phyloP scores from a whole-genome alignment of 1,140 invertebrate genomes.

The Caenorhabditis inopinata region DNA sequence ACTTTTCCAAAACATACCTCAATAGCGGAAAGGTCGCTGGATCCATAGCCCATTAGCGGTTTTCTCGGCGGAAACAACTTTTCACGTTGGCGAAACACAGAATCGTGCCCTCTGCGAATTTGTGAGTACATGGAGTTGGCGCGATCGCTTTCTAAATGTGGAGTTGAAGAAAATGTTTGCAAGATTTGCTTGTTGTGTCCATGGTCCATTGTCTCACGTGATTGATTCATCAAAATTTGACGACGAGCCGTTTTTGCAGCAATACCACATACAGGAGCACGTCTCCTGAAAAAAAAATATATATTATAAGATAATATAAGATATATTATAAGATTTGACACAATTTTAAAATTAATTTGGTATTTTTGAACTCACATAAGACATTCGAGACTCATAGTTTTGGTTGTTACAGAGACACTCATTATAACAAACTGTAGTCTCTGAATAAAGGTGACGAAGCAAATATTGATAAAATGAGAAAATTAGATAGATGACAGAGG shows the following conservation, averaged over 20 bases:
- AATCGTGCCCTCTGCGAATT: not conserved
- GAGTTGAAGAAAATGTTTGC: not conserved
- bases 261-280: not conserved
- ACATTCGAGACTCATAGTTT: not conserved
- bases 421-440: not conserved
- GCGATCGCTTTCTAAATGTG: not conserved
- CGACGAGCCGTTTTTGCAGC: not conserved
- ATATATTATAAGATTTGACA: too few relatives aligned
- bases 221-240: not conserved
- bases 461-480: not conserved
- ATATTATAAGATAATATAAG: not conserved
- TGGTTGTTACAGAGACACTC: not conserved
- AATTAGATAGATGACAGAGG: not conserved
- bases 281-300: not conserved
- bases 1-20: not conserved
- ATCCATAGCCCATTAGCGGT: not conserved
- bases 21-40: conserved; percentile 6
- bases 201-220: not conserved
- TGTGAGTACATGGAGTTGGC: not conserved
- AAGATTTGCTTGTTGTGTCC: not conserved
- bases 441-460: not conserved
- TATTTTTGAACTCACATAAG: not conserved
- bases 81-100: not conserved
- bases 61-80: conserved; percentile 2
- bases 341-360: too few relatives aligned